phyloP scores from a whole-genome alignment of 2,888 invertebrate genomes.

The Bellardia bayeri region DNA sequence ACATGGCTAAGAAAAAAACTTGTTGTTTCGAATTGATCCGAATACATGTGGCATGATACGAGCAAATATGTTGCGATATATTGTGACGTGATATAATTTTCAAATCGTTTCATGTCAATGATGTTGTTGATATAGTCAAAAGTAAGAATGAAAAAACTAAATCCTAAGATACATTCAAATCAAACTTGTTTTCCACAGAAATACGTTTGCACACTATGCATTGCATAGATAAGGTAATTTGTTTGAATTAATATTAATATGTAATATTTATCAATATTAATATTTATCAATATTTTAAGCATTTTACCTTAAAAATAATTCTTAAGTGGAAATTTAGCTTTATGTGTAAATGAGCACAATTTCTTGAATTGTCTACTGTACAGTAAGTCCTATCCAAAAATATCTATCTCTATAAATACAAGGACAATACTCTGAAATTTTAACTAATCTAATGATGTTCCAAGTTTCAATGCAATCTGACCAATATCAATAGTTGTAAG shows the following conservation, averaged over 20 bases:
- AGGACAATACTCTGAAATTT: no score
- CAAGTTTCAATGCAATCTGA: no score
- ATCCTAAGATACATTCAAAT: neutral
- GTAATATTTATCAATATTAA: no score
- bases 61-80: constrained; percentile 8
- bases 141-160: neutral
- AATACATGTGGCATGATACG: neutral
- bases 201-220: neutral
- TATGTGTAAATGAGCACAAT: no score
- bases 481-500: no score
- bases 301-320: no score
- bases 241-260: neutral
- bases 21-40: constrained; percentile 15
- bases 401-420: no score
- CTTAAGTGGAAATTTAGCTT: no score
- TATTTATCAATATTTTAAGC: no score
- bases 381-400: no score
- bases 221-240: neutral
- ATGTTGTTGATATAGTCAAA: constrained; percentile 25
- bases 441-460: no score
- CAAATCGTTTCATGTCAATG: constrained; percentile 32
- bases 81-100: constrained; percentile 35
- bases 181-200: neutral
- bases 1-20: neutral
- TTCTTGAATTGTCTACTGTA: no score